Conservation (phyloP, 2,888 invertebrate species). For the Scelioninae gen. 1 region DNA sequence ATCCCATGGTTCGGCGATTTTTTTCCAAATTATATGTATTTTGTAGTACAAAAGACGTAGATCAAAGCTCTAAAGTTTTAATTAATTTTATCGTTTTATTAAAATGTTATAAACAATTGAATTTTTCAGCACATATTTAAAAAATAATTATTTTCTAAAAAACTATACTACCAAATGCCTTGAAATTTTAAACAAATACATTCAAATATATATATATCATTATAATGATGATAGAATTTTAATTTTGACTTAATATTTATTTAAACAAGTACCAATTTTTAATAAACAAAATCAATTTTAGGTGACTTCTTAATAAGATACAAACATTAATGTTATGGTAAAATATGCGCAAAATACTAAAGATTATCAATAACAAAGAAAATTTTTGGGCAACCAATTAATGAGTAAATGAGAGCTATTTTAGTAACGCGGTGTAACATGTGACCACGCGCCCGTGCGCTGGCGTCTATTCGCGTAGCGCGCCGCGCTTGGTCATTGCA, state of each 20-base stretch:
- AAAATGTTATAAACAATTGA: too few relatives aligned
- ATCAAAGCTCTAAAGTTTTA: too few relatives aligned
- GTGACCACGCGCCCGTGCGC: too few relatives aligned
- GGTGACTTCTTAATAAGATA: neutral
- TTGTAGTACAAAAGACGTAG: too few relatives aligned
- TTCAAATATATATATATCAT: neutral
- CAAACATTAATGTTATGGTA: neutral
- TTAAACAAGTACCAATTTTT: slow-evolving; percentile 2
- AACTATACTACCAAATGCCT: neutral
- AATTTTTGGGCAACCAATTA: neutral
- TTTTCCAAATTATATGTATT: too few relatives aligned
- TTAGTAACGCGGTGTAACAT: neutral
- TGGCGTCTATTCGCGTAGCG: too few relatives aligned
- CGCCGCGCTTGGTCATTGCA: too few relatives aligned
- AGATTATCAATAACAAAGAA: slow-evolving; percentile 6
- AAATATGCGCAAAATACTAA: neutral
- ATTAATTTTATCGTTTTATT: too few relatives aligned
- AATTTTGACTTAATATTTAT: neutral
- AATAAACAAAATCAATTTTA: slow-evolving; percentile 8
- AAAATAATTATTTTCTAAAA: too few relatives aligned
- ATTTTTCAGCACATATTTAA: too few relatives aligned
- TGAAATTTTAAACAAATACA: neutral
- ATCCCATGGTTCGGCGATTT: too few relatives aligned
- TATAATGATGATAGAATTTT: too few relatives aligned
- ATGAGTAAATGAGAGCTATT: slow-evolving; percentile 2